Evolutionary conservation across 2,797 vertebrate genomes (phyloP), one percentile per base, ranked within the genome.

Genomic region (Okamejei kenojei): DNA sequence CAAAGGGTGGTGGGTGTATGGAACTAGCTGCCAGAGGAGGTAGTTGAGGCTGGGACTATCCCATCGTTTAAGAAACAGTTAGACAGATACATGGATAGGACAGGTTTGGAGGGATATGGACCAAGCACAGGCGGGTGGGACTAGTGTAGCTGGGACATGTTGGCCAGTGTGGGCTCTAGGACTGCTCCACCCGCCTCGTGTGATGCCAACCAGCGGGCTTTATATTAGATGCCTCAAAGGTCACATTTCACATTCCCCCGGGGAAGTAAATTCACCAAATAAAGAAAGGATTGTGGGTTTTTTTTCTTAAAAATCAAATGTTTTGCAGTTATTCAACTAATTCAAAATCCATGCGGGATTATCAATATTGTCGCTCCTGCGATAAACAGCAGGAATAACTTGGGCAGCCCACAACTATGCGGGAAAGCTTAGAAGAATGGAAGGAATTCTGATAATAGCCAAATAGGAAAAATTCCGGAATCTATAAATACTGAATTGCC

Each of bases 391-490:
- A 84, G 54, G 26, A 61, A 61, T 17, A 86, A 63, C 82, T 91
- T 35, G 3, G 68, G 35, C 65, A 38, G 29, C 88, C 88, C 88
- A 91, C 65, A 91, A 91, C 71, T 45, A 91, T 91, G 88, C 88
- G 74, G 68, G 88, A 91, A 91, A 91, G 73, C 17, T 73, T 17
- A 45, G 65, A 91, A 71, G 88, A 91, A 91, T 91, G 88, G 88
- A 45, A 91, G 68, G 88, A 91, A 91, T 91, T 91, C 88, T 38
- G 23, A 91, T 91, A 45, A 73, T 35, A 90, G 65, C 88, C 88
- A 90, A 90, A 38, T 74, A 73, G 68, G 68, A 90, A 68, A 90
- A 68, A 91, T 73, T 71, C 35, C 68, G 68, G 15, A 73, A 91
- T 91, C 68, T 91, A 91, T 91, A 91, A 91, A 91, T 91, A 86